phyloP scores from a whole-genome alignment of 2,113 vertebrate species.

The Candoia aspera region DNA sequence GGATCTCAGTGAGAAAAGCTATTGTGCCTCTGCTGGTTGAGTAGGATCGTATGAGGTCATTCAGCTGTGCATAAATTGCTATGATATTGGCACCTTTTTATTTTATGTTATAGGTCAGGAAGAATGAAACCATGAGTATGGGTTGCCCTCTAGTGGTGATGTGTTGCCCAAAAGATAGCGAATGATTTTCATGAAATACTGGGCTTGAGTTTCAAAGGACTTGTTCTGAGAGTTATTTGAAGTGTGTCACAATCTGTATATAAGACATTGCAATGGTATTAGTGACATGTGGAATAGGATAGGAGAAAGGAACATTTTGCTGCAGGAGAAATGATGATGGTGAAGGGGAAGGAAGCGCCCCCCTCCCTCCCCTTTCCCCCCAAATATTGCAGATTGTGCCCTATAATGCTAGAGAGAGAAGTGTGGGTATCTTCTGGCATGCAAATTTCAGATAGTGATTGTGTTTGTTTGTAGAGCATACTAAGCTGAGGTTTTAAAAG shows the following conservation, averaged over 20 bases:
- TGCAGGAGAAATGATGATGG: neutral
- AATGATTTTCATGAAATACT: neutral
- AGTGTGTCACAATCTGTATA: no score
- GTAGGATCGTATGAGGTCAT: neutral
- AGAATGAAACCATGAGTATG: neutral
- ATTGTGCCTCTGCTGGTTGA: neutral
- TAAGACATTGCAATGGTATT: neutral
- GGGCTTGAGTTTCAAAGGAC: neutral
- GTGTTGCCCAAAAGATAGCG: neutral
- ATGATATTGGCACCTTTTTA: neutral
- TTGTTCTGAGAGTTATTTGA: neutral
- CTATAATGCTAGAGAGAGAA: neutral
- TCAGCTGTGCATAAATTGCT: no score
- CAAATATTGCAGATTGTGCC: neutral
- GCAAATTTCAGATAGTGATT: neutral
- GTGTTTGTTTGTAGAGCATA: neutral
- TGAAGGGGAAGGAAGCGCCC: neutral
- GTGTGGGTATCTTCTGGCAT: neutral
- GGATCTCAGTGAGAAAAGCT: no score
- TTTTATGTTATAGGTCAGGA: neutral
- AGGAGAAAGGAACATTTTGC: neutral
- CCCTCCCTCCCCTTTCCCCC: neutral
- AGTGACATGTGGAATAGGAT: neutral
- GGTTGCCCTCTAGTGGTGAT: constrained; percentile 32
- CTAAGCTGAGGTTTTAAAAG: neutral